Conservation (phyloP, 2,113 vertebrate genomes). For the Scomber japonicus region DNA sequence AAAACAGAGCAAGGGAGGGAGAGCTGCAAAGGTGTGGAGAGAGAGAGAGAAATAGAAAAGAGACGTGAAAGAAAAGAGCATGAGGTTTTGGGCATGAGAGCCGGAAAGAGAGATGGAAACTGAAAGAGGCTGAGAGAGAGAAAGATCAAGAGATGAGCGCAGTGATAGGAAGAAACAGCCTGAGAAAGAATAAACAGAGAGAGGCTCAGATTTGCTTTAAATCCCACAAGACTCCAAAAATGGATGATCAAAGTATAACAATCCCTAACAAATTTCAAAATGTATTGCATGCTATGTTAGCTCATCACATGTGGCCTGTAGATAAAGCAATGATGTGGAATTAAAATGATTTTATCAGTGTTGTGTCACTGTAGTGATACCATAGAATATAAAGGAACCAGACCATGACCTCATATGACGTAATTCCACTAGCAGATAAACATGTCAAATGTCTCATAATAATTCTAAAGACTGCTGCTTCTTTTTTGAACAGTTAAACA, state of each 20-base stretch:
- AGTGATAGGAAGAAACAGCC: constrained; percentile 36
- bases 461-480: background rate
- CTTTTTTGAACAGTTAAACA: constrained; percentile 6
- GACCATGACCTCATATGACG: constrained; percentile 8
- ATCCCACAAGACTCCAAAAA: constrained; percentile 30
- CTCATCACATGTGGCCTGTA: constrained; percentile 21
- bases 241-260: constrained; percentile 41
- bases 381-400: background rate
- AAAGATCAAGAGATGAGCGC: constrained; percentile 43
- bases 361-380: constrained; percentile 7
- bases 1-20: constrained; percentile 68
- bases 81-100: constrained; percentile 60
- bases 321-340: constrained; percentile 30
- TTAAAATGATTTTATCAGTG: constrained; percentile 35
- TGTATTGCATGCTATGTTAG: background rate
- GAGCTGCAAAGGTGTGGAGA: constrained; percentile 76
- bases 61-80: constrained; percentile 53
- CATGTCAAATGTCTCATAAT: constrained; percentile 9
- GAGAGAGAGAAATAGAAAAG: constrained; percentile 49
- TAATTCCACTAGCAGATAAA: constrained; percentile 10
- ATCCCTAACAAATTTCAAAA: constrained; percentile 32
- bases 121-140: constrained; percentile 41
- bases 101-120: constrained; percentile 47
- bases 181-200: constrained; percentile 66
- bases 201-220: constrained; percentile 47